Evolutionary conservation across 1,140 invertebrate species (phyloP).

Genomic region (Maconellicoccus hirsutus): DNA sequence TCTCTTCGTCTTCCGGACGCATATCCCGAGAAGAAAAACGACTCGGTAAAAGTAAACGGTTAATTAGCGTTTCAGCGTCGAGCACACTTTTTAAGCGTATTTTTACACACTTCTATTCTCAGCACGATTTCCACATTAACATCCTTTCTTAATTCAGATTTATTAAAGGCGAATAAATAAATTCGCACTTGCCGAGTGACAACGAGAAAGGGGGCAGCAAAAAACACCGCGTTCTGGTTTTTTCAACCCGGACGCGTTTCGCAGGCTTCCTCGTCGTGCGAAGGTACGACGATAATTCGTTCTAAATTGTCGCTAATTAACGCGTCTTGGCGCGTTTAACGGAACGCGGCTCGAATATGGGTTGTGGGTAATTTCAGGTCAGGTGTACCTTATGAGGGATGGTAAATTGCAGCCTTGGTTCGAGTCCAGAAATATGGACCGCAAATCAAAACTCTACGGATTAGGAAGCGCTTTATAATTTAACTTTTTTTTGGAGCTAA

Average conservation of each 20-base stretch:
- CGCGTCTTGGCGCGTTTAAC: neutral
- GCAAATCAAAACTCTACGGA: neutral
- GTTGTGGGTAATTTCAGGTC: neutral
- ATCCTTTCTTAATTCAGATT: neutral
- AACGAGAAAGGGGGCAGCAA: neutral
- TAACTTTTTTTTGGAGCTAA: too few species aligned
- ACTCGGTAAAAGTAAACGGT: too few species aligned
- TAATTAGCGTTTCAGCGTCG: too few species aligned
- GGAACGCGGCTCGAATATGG: neutral
- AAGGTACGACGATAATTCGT: neutral
- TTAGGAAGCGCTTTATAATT: too few species aligned
- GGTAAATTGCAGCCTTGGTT: neutral
- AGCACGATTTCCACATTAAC: neutral
- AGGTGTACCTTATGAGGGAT: too few species aligned
- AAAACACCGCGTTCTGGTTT: too few species aligned
- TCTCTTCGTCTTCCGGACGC: too few species aligned
- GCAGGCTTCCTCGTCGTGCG: neutral
- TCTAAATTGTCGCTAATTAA: constrained; percentile 10
- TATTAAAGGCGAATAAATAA: neutral
- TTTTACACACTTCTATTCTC: neutral
- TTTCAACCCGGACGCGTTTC: too few species aligned
- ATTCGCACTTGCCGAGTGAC: too few species aligned
- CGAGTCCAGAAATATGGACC: neutral
- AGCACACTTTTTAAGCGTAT: too few species aligned
- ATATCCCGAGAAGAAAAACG: too few species aligned